Evolutionary conservation across 2,888 invertebrate genomes (phyloP).

Genomic region (Drosophila prolongata): DNA sequence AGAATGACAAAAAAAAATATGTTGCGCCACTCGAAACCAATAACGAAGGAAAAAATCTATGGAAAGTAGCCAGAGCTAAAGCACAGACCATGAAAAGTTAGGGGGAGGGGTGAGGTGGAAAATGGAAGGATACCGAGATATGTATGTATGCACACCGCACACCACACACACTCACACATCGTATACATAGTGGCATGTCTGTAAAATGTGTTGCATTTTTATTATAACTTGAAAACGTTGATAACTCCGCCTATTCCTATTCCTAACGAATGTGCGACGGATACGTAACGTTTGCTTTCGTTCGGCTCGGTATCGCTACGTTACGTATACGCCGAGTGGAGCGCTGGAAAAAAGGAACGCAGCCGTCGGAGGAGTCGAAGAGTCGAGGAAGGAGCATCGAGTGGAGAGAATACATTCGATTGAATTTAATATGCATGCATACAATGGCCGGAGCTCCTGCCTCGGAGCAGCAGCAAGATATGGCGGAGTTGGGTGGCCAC

Average conservation of each 20-base stretch:
- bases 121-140: conserved; percentile 41
- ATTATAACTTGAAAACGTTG: conserved; percentile 84
- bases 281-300: conserved; percentile 49
- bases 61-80: conserved; percentile 74
- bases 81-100: conserved; percentile 36
- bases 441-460: conserved; percentile 63
- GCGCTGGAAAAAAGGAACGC: conserved; percentile 44
- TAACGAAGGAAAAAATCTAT: conserved; percentile 82
- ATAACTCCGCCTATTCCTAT: conserved; percentile 83
- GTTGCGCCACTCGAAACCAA: conserved; percentile 75
- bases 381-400: conserved; percentile 42
- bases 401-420: conserved; percentile 82
- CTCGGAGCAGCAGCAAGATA: conserved; percentile 24
- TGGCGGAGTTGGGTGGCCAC: conserved; percentile 3
- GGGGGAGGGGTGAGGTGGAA: conserved; percentile 14
- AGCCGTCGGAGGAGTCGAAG: conserved; percentile 8
- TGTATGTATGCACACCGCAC: conserved; percentile 42
- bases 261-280: conserved; percentile 73
- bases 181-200: conserved; percentile 63
- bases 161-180: conserved; percentile 16
- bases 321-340: conserved; percentile 58
- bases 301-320: conserved; percentile 28
- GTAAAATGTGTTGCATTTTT: conserved; percentile 83
- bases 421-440: conserved; percentile 83
- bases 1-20: conserved; percentile 48